phyloP scores from a whole-genome alignment of 2,888 invertebrate species.

The Ischnura elegans region DNA sequence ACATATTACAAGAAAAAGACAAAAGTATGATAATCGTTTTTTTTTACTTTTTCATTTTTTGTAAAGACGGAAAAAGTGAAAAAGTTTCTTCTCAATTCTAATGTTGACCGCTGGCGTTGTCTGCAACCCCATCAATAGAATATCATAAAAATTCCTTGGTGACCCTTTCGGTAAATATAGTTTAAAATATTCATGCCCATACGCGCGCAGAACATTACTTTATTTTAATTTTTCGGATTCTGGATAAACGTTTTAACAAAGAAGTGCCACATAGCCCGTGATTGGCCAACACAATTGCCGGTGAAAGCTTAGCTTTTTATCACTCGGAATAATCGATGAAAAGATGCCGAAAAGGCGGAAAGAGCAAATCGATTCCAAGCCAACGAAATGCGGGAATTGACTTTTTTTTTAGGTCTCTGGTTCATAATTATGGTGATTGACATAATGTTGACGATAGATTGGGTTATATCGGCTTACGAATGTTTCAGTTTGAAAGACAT shows the following conservation, averaged over 20 bases:
- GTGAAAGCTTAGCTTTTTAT: background rate
- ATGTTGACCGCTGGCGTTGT: no score
- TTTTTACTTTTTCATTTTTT: background rate
- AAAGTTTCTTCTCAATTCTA: no score
- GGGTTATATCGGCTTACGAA: background rate
- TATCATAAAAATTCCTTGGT: background rate
- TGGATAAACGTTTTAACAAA: background rate
- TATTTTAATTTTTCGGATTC: no score
- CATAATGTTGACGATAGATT: background rate
- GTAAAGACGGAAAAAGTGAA: no score
- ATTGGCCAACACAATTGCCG: background rate
- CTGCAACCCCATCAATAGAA: no score
- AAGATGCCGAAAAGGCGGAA: background rate
- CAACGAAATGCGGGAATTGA: background rate
- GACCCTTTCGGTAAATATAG: background rate
- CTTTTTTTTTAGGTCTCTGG: background rate
- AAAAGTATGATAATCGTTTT: background rate
- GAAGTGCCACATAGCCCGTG: background rate
- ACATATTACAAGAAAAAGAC: background rate
- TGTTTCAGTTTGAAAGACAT: background rate
- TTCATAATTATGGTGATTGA: background rate
- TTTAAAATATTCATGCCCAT: no score
- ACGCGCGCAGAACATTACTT: no score
- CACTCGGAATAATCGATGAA: background rate
- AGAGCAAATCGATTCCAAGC: background rate